phyloP scores from a whole-genome alignment of 2,888 invertebrate genomes.

The Orthosia gracilis region DNA sequence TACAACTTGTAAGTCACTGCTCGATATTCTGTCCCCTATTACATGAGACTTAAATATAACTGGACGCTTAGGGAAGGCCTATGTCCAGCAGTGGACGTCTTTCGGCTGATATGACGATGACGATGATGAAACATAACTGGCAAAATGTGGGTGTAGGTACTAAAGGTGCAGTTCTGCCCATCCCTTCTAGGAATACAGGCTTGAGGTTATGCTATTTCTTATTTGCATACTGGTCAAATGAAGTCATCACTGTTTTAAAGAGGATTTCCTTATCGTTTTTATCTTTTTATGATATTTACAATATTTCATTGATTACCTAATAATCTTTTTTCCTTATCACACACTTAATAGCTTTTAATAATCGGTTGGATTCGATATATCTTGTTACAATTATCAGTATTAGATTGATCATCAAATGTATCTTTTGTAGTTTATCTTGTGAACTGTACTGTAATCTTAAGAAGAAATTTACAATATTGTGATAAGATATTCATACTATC shows the following conservation, averaged over 20 bases:
- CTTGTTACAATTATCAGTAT: slow-evolving; percentile 44
- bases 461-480: slow-evolving; percentile 23
- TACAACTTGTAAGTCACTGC: no score
- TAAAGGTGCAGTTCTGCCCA: no score
- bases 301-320: not conserved
- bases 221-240: slow-evolving; percentile 3
- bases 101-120: no score
- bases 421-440: slow-evolving; percentile 30
- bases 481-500: slow-evolving; percentile 23
- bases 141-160: no score
- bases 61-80: no score
- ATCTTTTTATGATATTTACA: slow-evolving; percentile 1
- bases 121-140: no score
- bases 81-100: no score
- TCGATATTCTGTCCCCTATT: no score
- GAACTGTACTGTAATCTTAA: slow-evolving; percentile 12
- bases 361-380: slow-evolving; percentile 38
- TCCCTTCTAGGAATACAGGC: no score
- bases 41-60: no score
- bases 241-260: not conserved
- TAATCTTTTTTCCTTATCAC: slow-evolving; percentile 40
- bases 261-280: not conserved
- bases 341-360: slow-evolving; percentile 38
- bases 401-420: slow-evolving; percentile 31
- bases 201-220: not conserved